Base-by-base conservation (phyloP, 2,797 vertebrate species). In the Hoplostethus atlanticus region DNA sequence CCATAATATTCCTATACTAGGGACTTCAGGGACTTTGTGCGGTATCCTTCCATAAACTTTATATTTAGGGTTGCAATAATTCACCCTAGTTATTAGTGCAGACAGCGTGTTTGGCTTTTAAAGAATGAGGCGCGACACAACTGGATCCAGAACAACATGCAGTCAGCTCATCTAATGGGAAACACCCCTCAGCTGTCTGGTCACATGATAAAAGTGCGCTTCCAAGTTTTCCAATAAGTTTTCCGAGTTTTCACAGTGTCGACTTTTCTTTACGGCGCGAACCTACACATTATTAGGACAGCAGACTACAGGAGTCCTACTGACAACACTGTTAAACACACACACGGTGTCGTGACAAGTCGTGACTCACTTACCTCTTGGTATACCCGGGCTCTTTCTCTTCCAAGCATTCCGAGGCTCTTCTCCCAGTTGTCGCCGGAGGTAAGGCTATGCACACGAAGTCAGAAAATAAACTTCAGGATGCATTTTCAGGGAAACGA, bases 311-410 rank as follows among this genome's bases (percentile, higher is more conserved):
- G 46, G 8, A 3, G 6, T 52, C 50, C 50, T 52, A 10, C 8
- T 52, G 50, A 25, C 8, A 52, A 42, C 40, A 42, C 8, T 21
- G 8, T 54, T 21, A 8, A 8, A 48, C 0, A 42, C n/a, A 31
- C 1, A 4, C 21, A 0, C 44, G 16, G 1, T 21, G 21, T 1
- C n/a, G n/a, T n/a, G n/a, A n/a, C n/a, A 12, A 31, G 16, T 0
- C 5, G 21, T 36, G 3, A 51, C 1, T 12, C 4, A 61, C 60
- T 13, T 93, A 98, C 97, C 97, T 97, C 96, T 77, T 92, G 92
- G 89, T 98, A 98, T 57, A 95, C 94, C 38, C 90, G 91, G 70
- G 93, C 86, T 10, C 57, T 57, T 61, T 96, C 95, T 3, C 89
- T 93, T 46, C 93, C 87, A 16, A 91, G 89, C 96, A 97, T 97